phyloP scores from a whole-genome alignment of 1,140 invertebrate genomes.

The Leptestheria dahalacensis region DNA sequence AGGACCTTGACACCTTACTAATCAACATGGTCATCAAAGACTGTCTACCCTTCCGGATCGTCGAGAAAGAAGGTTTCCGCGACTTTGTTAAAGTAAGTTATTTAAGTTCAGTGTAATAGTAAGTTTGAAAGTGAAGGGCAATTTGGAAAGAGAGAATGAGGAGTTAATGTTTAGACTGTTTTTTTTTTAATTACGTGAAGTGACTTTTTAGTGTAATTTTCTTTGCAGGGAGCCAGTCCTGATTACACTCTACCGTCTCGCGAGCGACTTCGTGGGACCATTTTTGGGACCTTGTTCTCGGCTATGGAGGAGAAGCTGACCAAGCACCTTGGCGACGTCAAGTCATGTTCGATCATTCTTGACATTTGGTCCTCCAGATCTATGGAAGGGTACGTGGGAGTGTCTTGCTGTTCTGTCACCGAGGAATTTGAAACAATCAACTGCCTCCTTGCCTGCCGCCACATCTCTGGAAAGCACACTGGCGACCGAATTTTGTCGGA shows the following conservation, averaged over 20 bases:
- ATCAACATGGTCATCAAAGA: too few species aligned
- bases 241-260: background rate
- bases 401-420: conserved; percentile 4
- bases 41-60: too few species aligned
- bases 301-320: background rate
- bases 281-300: background rate
- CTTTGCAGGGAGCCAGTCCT: too few species aligned
- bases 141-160: too few species aligned
- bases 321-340: background rate
- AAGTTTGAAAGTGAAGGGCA: too few species aligned
- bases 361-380: conserved; percentile 7
- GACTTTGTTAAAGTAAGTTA: too few species aligned
- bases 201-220: too few species aligned
- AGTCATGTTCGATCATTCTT: background rate
- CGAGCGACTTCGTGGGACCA: background rate
- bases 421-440: background rate
- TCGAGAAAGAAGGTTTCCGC: too few species aligned
- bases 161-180: too few species aligned
- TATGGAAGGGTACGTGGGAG: background rate
- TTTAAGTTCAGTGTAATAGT: too few species aligned
- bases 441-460: background rate
- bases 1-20: too few species aligned
- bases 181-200: too few species aligned
- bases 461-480: background rate
- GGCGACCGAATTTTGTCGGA: background rate